These are phyloP conservation scores for Agriotes lineatus DNA, from an alignment of 2,888 invertebrate genomes.

Conservation along the genomic window DNA sequence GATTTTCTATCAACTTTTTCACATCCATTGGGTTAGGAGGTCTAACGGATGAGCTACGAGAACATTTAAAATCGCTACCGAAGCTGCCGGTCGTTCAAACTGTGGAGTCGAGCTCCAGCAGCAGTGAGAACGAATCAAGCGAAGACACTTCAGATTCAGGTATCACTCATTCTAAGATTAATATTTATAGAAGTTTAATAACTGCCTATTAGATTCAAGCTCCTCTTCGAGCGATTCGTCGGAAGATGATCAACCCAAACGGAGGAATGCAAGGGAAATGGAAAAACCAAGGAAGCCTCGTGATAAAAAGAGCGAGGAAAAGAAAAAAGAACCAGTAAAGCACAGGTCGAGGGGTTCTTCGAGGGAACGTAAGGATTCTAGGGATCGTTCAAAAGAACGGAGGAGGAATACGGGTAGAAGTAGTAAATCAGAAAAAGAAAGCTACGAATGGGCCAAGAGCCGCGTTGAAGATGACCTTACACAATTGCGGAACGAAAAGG, in stretches of 20 bases:
- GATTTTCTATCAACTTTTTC: slow-evolving; percentile 98
- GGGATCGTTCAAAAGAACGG: not conserved
- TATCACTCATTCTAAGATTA: slow-evolving; percentile 40
- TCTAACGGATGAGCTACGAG: slow-evolving; percentile 91
- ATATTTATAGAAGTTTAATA: not conserved
- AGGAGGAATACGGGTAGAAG: slow-evolving; percentile 16
- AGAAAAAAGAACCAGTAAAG: slow-evolving; percentile 3
- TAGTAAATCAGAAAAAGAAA: slow-evolving; percentile 36
- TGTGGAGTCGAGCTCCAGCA: slow-evolving; percentile 53
- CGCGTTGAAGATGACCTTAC: slow-evolving; percentile 20
- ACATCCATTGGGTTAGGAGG: slow-evolving; percentile 97
- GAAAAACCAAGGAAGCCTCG: slow-evolving; percentile 16
- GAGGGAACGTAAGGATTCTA: not conserved
- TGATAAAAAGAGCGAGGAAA: not conserved
- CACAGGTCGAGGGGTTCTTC: not conserved
- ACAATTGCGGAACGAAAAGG: slow-evolving; percentile 40
- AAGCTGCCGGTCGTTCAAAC: slow-evolving; percentile 68
- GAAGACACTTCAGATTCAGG: slow-evolving; percentile 52
- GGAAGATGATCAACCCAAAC: not conserved
- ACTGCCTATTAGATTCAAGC: slow-evolving; percentile 19
- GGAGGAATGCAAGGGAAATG: not conserved
- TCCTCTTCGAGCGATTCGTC: slow-evolving; percentile 32
- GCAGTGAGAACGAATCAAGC: slow-evolving; percentile 46
- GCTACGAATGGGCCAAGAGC: slow-evolving; percentile 18
- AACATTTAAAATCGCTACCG: slow-evolving; percentile 86